Percentiles rank a stretch among this genome's conserved stretches.
These are phyloP conservation scores for Aleiodes leptofemur DNA, from an alignment of 2,888 invertebrate species.

Conservation along the genomic window DNA sequence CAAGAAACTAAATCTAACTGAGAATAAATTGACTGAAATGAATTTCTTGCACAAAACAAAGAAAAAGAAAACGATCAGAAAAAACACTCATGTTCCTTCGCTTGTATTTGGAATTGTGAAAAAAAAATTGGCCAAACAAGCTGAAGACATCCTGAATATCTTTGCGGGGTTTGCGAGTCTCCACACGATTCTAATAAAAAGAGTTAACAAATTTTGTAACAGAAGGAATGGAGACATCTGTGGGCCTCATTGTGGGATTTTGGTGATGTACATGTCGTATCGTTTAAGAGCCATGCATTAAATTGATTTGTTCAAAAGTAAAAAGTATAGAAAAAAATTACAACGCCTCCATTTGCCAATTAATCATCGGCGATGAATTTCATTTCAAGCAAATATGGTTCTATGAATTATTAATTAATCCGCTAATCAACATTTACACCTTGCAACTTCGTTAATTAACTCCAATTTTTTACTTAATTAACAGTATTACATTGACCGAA, in stretches of 20 bases:
- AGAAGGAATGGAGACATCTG: conserved; percentile 27
- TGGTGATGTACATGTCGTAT: conserved; percentile 4
- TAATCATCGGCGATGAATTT: background rate
- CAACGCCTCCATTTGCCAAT: background rate
- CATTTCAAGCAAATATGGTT: background rate
- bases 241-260: conserved; percentile 22
- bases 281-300: background rate
- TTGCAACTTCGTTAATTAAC: no score
- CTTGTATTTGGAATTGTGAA: no score
- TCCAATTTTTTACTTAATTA: no score
- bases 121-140: conserved; percentile 10
- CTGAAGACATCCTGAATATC: conserved; percentile 31
- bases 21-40: no score
- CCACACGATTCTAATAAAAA: conserved; percentile 15
- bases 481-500: no score
- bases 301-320: background rate
- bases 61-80: background rate
- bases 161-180: conserved; percentile 18
- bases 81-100: conserved; percentile 3
- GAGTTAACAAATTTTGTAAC: conserved; percentile 14
- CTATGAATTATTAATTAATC: no score
- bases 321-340: background rate
- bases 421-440: no score
- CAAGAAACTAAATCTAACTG: background rate
- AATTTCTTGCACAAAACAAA: background rate